phyloP scores from a whole-genome alignment of 35 echinoderm and acorn worm species.

The Heliocidaris tuberculata region DNA sequence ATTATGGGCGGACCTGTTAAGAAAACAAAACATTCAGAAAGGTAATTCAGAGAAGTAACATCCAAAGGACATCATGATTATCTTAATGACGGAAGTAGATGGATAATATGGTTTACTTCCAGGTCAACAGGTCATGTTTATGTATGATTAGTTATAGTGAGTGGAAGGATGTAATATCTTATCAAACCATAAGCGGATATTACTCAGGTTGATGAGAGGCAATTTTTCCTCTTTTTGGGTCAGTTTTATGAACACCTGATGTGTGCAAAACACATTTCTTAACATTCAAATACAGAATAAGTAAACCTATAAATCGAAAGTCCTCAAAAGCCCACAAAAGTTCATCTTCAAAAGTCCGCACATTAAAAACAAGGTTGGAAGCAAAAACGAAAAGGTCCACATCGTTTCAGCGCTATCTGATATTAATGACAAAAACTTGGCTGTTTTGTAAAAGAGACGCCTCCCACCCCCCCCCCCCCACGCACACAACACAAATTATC shows the following conservation, averaged over 20 bases:
- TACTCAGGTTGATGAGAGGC: neutral
- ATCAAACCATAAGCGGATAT: neutral
- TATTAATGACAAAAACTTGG: too few relatives aligned
- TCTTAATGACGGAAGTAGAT: neutral
- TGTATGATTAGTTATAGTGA: neutral
- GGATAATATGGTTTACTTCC: neutral
- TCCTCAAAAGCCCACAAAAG: too few relatives aligned
- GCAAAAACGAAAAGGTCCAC: too few relatives aligned
- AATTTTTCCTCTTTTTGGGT: neutral
- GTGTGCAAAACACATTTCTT: neutral
- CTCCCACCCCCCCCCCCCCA: too few relatives aligned
- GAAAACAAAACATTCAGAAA: neutral
- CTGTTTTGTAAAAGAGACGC: too few relatives aligned
- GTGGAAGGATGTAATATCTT: neutral
- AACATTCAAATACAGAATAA: too few relatives aligned
- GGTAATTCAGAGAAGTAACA: too few relatives aligned
- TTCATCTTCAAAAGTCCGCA: too few relatives aligned
- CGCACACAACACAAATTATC: too few relatives aligned
- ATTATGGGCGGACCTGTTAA: neutral
- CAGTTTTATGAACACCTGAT: neutral
- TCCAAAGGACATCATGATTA: neutral
- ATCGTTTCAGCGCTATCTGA: too few relatives aligned
- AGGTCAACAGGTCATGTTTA: neutral
- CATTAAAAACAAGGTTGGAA: too few relatives aligned
- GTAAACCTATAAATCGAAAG: too few relatives aligned